phyloP scores from a whole-genome alignment of 2,888 invertebrate species.

The Drosophila ezoana region DNA sequence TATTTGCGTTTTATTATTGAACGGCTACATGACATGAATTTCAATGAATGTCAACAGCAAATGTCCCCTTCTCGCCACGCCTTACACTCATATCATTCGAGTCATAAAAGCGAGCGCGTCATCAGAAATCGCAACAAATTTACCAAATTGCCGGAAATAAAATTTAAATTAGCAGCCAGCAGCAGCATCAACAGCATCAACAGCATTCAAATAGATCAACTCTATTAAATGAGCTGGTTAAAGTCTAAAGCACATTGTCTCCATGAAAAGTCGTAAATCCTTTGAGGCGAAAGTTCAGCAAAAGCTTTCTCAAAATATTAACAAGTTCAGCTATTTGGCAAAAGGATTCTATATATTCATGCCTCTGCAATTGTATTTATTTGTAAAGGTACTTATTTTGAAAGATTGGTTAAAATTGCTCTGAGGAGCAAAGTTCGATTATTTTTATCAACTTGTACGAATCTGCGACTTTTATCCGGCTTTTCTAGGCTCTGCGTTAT shows the following conservation, averaged over 20 bases:
- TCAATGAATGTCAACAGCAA: conserved; percentile 75
- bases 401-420: too few species aligned
- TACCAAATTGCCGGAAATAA: conserved; percentile 80
- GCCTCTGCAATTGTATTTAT: too few species aligned
- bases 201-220: conserved; percentile 33
- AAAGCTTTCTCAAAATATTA: neutral
- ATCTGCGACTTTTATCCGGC: too few species aligned
- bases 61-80: neutral
- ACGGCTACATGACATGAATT: conserved; percentile 77
- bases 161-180: conserved; percentile 76
- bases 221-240: conserved; percentile 33
- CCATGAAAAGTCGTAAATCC: conserved; percentile 20
- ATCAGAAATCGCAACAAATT: conserved; percentile 82
- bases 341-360: neutral
- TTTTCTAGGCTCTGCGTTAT: too few species aligned
- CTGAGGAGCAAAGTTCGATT: too few species aligned
- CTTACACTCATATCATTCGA: conserved; percentile 54
- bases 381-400: too few species aligned
- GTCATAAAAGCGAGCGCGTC: conserved; percentile 77
- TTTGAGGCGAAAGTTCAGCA: conserved; percentile 1
- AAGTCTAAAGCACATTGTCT: conserved; percentile 3
- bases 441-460: too few species aligned
- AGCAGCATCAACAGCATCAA: neutral
- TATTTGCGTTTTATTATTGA: conserved; percentile 79
- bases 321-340: neutral